A percentile compares a stretch with the other conserved stretches of the same genome.
Conservation (phyloP, 2,797 vertebrate genomes). For the Macropus fuliginosus region DNA sequence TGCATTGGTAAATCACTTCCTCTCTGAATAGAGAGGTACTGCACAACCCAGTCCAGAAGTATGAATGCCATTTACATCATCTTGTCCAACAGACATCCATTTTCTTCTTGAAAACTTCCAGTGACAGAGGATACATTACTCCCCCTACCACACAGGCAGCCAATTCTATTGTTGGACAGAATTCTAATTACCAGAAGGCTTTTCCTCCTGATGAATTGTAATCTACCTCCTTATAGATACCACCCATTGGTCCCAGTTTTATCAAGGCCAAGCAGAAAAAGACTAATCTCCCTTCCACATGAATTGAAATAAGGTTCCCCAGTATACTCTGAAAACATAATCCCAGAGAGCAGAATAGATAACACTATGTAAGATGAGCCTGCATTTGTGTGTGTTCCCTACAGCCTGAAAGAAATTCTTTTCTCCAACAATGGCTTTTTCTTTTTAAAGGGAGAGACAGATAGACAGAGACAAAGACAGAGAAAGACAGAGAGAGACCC, state of each 20-base stretch:
- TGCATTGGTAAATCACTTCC: background rate
- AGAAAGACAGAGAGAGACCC: background rate
- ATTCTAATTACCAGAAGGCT: background rate
- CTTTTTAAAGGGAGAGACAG: background rate
- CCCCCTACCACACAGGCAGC: background rate
- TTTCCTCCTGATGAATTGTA: background rate
- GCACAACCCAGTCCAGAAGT: background rate
- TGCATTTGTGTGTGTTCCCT: background rate
- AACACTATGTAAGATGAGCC: constrained; percentile 3
- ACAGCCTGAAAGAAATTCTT: background rate
- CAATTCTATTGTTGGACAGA: background rate
- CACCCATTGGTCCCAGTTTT: background rate
- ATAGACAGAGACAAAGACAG: constrained; percentile 4
- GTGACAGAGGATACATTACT: background rate
- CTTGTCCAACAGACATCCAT: background rate
- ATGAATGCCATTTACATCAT: background rate
- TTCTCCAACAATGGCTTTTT: background rate
- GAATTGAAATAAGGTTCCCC: constrained; percentile 1
- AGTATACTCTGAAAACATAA: background rate
- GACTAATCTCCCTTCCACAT: background rate
- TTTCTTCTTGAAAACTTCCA: background rate
- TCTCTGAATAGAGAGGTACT: background rate
- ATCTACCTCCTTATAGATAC: background rate
- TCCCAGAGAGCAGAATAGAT: background rate
- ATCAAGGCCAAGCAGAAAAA: background rate